Evolutionary conservation across 2,888 invertebrate genomes (phyloP).

Genomic region (Omphaloscelis lunosa): DNA sequence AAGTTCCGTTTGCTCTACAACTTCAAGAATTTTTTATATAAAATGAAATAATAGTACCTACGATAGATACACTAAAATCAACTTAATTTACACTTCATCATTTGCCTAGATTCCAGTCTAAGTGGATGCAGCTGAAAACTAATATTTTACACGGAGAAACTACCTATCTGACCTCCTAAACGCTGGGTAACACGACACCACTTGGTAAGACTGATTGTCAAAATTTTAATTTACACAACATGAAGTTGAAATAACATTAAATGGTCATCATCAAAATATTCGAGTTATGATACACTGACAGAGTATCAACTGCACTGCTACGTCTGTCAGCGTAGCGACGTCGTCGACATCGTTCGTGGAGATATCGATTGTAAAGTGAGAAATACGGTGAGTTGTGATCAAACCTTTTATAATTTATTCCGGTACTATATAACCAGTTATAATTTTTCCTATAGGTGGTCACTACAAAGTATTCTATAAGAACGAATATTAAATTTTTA

Average conservation of each 20-base stretch:
- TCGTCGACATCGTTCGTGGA: background rate
- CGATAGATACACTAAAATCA: background rate
- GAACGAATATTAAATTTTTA: background rate
- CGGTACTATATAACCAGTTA: too few relatives aligned
- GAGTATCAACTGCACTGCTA: background rate
- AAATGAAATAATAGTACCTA: background rate
- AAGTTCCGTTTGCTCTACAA: background rate
- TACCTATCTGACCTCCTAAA: background rate
- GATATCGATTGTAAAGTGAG: background rate
- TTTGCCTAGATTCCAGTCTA: background rate
- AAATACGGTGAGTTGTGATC: background rate
- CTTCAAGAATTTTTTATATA: background rate
- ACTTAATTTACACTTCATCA: too few relatives aligned
- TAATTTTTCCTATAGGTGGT: background rate
- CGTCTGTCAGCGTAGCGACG: too few relatives aligned
- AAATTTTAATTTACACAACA: background rate
- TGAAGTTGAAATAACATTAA: background rate
- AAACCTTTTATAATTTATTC: background rate
- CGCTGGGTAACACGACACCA: too few relatives aligned
- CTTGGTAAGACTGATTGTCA: background rate
- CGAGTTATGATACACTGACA: background rate
- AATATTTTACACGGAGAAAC: background rate
- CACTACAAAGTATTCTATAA: background rate
- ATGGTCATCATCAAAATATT: too few relatives aligned
- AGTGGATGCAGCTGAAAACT: background rate